Evolutionary conservation across 2,113 vertebrate genomes (phyloP).

Genomic region (Martes martes): DNA sequence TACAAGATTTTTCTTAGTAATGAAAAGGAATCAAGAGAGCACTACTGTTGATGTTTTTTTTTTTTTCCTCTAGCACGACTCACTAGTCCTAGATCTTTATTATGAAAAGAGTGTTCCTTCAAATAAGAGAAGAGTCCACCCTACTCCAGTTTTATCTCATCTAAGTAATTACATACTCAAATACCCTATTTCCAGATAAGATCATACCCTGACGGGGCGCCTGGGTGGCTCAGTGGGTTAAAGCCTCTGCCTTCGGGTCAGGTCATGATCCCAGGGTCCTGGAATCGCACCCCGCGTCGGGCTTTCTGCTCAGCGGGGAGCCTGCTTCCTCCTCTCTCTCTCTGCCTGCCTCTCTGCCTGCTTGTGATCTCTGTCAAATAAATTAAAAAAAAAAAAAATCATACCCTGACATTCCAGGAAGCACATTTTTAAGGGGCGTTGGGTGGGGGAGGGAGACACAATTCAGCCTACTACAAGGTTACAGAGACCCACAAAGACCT

Average conservation of each 20-base stretch:
- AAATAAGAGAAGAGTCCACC: neutral
- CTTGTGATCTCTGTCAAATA: too few species aligned
- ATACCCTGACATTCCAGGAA: neutral
- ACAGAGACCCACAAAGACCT: neutral
- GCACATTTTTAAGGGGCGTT: neutral
- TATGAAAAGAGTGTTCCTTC: neutral
- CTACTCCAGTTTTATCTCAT: neutral
- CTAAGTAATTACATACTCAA: neutral
- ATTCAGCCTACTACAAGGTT: neutral
- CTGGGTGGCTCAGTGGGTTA: too few species aligned
- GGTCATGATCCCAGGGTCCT: too few species aligned
- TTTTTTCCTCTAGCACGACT: neutral
- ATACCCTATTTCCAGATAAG: neutral
- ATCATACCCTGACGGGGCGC: neutral
- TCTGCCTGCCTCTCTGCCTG: too few species aligned
- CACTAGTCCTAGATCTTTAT: neutral
- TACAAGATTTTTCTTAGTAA: neutral
- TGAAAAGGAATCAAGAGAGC: neutral
- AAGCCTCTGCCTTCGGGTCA: too few species aligned
- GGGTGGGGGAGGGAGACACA: neutral
- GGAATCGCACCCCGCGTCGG: too few species aligned
- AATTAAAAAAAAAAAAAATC: neutral
- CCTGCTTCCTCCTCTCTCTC: too few species aligned
- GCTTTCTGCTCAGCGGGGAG: too few species aligned
- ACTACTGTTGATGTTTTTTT: neutral